Base-by-base conservation (phyloP, 2,113 vertebrate species). In the Nymphicus hollandicus region DNA sequence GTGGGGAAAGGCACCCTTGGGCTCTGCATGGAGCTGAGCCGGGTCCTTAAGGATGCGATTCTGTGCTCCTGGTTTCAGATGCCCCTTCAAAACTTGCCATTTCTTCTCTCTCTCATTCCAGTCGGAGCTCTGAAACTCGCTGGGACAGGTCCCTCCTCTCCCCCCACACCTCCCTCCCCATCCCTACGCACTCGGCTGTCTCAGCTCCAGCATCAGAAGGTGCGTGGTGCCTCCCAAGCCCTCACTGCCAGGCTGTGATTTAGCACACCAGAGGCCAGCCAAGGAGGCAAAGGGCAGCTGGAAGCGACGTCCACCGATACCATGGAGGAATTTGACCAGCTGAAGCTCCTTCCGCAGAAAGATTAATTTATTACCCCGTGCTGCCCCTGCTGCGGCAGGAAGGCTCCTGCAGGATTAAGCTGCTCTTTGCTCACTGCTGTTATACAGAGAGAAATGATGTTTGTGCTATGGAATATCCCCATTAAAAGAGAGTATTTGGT, bases 121-220 rank as follows among this genome's bases (percentile, higher is more conserved):
- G 96, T 72, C 70, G 0, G 93, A 97, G 81, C 92, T 95, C 52
- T 97, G 91, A 97, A 76, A 58, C 47, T 72, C n/a, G 60, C 88
- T 0, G 5, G 86, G 72, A 35, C 69, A 11, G 65, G 46, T 76
- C 52, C 3, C 52, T 50, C 69, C 43, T 41, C 28, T 15, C 23
- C 25, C 63, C 39, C 33, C 39, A 3, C 39, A 39, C 82, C 53
- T 76, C 63, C 65, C 35, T 68, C 19, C 49, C 49, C 7, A 2
- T 44, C 47, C 69, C 50, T 23, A 14, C 4, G 2, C 3, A 4
- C 71, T n/a, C 11, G 64, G 64, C 80, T 52, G 69, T 11, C 69
- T 8, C 3, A 1, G 74, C 64, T 77, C 82, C 4, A 4, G 58
- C 52, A 69, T 63, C 79, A 69, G 61, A 24, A 65, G 37, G 17